phyloP scores from a whole-genome alignment of 2,888 invertebrate species.

The Cheilosia variabilis region DNA sequence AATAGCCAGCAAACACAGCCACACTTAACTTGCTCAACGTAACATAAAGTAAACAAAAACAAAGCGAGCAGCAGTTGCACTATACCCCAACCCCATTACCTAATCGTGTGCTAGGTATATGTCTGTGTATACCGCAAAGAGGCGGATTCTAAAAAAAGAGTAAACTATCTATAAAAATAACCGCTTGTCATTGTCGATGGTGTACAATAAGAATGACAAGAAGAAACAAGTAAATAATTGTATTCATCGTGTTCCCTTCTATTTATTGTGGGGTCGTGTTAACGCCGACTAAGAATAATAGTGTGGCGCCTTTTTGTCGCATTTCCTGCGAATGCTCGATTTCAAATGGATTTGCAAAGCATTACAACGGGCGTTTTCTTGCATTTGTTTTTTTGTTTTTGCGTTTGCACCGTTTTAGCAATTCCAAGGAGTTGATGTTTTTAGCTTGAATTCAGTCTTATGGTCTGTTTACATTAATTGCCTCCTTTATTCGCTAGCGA shows the following conservation, averaged over 20 bases:
- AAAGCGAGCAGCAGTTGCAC: neutral
- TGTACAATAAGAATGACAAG: conserved; percentile 3
- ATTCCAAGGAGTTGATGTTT: conserved; percentile 6
- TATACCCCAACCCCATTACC: conserved; percentile 30
- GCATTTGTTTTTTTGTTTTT: neutral
- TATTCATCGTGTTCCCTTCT: conserved; percentile 3
- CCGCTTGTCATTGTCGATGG: conserved; percentile 23
- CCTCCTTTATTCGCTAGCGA: neutral
- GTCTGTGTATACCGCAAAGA: neutral
- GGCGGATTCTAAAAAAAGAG: conserved; percentile 42
- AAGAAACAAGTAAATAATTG: conserved; percentile 16
- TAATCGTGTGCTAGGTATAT: conserved; percentile 39
- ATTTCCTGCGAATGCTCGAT: conserved; percentile 69
- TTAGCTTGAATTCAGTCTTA: conserved; percentile 15
- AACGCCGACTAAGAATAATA: conserved; percentile 60
- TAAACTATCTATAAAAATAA: conserved; percentile 45
- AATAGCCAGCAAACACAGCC: neutral
- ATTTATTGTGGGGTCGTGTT: conserved; percentile 24
- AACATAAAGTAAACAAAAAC: conserved; percentile 57
- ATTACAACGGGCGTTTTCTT: conserved; percentile 24
- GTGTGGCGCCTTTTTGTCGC: conserved; percentile 70
- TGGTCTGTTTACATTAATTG: conserved; percentile 29
- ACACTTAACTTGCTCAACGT: conserved; percentile 12
- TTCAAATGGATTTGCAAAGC: conserved; percentile 47
- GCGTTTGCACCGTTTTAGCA: conserved; percentile 19